These are phyloP conservation scores for Cephus pulcher DNA, from an alignment of 2,888 invertebrate genomes.

Conservation along the genomic window DNA sequence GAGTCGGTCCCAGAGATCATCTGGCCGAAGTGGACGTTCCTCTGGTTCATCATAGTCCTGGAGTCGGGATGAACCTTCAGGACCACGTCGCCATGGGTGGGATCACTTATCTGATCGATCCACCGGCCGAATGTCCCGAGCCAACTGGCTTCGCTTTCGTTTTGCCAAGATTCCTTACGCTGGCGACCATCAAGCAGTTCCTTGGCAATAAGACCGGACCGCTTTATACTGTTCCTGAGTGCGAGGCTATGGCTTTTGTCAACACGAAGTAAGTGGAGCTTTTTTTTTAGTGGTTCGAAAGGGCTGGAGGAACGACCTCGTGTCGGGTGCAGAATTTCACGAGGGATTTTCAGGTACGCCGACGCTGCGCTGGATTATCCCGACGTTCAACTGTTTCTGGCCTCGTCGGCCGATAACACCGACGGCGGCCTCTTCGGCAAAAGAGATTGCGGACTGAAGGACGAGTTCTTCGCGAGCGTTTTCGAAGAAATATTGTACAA, in stretches of 20 bases:
- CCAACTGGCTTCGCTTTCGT: constrained; percentile 73
- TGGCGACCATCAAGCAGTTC: constrained; percentile 75
- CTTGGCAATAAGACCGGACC: constrained; percentile 73
- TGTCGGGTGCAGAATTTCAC: too few relatives aligned
- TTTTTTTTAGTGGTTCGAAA: not conserved
- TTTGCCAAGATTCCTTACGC: constrained; percentile 73
- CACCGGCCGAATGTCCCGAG: constrained; percentile 68
- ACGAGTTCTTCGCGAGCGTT: constrained; percentile 76
- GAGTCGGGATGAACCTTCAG: constrained; percentile 85
- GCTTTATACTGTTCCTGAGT: constrained; percentile 80
- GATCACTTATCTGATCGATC: constrained; percentile 74
- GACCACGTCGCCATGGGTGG: constrained; percentile 88
- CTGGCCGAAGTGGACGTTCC: constrained; percentile 73
- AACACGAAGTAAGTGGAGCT: constrained; percentile 71
- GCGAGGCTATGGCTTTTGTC: constrained; percentile 82
- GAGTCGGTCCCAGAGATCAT: constrained; percentile 78
- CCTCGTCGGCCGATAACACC: constrained; percentile 80
- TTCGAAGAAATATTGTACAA: constrained; percentile 79
- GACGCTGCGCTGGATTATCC: constrained; percentile 78
- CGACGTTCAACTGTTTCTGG: constrained; percentile 82
- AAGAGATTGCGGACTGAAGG: constrained; percentile 75
- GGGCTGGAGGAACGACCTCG: not conserved
- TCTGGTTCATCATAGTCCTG: constrained; percentile 73
- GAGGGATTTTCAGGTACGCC: constrained; percentile 67
- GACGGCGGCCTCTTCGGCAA: constrained; percentile 83